Percentiles rank a stretch among this genome's conserved stretches.
Conservation (phyloP, 2,797 vertebrate species). For the Siniperca scherzeri region DNA sequence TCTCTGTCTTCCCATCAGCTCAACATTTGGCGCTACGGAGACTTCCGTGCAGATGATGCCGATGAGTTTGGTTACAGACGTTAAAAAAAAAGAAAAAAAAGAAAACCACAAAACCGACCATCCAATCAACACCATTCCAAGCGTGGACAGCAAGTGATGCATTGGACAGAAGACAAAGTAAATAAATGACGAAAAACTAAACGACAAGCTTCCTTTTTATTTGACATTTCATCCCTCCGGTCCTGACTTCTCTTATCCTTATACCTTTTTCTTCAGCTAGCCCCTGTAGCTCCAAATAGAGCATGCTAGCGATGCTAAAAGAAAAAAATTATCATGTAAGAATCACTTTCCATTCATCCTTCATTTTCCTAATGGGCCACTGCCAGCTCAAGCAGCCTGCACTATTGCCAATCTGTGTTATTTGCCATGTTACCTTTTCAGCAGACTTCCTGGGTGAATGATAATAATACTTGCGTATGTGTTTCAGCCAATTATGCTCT, state of each 20-base stretch:
- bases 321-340: constrained; percentile 26
- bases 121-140: constrained; percentile 84
- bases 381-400: constrained; percentile 66
- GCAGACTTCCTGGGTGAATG: constrained; percentile 67
- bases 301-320: constrained; percentile 48
- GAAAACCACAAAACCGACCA: constrained; percentile 48
- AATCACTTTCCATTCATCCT: constrained; percentile 45
- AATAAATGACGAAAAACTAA: constrained; percentile 61
- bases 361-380: constrained; percentile 49
- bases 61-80: constrained; percentile 96
- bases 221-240: constrained; percentile 65
- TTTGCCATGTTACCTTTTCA: constrained; percentile 72
- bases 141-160: constrained; percentile 75
- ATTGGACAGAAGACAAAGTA: constrained; percentile 69
- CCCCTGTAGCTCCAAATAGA: constrained; percentile 38
- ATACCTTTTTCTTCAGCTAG: constrained; percentile 42
- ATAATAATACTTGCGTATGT: constrained; percentile 37
- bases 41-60: constrained; percentile 95
- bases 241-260: constrained; percentile 49
- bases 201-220: constrained; percentile 72
- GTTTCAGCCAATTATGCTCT: constrained; percentile 62
- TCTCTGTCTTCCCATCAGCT: constrained; percentile 82
- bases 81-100: constrained; percentile 77
- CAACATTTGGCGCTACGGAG: constrained; percentile 97
- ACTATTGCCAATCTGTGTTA: constrained; percentile 72